Conservation (phyloP, 2,888 invertebrate genomes). For the Lacanobia oleracea region DNA sequence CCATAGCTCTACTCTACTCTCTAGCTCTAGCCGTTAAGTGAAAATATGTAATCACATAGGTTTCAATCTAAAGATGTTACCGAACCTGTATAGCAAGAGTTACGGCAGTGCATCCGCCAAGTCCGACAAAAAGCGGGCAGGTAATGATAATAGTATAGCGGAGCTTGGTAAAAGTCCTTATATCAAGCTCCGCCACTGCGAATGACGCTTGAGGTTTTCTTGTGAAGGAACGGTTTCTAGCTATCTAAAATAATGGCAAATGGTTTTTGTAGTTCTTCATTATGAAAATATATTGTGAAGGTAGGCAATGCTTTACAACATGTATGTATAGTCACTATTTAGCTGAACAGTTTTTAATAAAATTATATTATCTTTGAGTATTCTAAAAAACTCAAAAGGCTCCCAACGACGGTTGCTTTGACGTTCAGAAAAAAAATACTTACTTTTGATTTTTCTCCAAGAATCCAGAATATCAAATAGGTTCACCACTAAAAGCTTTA, state of each 20-base stretch:
- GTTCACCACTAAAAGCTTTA: not conserved
- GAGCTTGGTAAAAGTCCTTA: not conserved
- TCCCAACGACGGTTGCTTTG: too few species aligned
- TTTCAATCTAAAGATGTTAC: constrained; percentile 47
- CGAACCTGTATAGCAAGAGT: constrained; percentile 38
- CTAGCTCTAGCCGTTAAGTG: constrained; percentile 48
- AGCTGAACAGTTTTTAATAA: not conserved
- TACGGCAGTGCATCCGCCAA: constrained; percentile 36
- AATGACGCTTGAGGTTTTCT: not conserved
- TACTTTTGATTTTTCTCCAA: too few species aligned
- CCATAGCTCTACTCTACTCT: constrained; percentile 29
- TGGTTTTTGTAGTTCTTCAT: not conserved
- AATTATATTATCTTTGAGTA: not conserved
- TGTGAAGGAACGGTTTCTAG: constrained; percentile 4
- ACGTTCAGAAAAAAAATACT: too few species aligned
- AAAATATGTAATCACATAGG: constrained; percentile 47
- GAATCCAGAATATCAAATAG: too few species aligned
- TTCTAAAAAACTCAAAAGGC: too few species aligned
- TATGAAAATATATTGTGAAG: not conserved
- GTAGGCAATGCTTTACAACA: not conserved
- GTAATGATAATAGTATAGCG: constrained; percentile 18
- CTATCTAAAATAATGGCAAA: not conserved
- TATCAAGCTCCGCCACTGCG: too few species aligned
- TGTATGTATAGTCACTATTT: not conserved
- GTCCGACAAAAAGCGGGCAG: constrained; percentile 10